These are phyloP conservation scores for Archegozetes longisetosus DNA, from an alignment of 1,140 invertebrate genomes.

Conservation along the genomic window DNA sequence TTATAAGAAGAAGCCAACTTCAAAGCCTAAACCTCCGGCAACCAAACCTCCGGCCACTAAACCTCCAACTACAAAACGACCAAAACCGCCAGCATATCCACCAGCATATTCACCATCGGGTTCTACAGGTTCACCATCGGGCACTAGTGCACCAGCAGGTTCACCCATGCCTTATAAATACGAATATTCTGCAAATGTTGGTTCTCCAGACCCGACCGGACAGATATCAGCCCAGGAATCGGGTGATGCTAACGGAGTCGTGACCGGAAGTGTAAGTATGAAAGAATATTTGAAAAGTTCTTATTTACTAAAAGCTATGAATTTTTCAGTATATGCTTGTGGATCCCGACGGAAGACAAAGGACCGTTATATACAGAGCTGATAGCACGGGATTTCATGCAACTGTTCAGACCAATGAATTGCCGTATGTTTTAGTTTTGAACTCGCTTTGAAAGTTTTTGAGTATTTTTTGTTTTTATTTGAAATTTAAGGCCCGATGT, in stretches of 20 bases:
- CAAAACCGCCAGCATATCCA: not conserved
- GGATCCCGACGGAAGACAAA: constrained; percentile 7
- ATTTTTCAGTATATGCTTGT: constrained; percentile 8
- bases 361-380: constrained; percentile 18
- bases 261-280: not conserved
- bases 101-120: not conserved
- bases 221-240: not conserved
- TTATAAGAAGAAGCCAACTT: too few relatives aligned
- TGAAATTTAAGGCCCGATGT: not conserved
- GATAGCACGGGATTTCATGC: constrained; percentile 17
- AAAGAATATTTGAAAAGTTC: too few relatives aligned
- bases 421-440: not conserved
- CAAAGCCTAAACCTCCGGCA: not conserved
- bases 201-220: not conserved
- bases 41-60: not conserved
- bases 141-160: not conserved
- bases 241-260: constrained; percentile 9
- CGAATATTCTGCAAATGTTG: not conserved
- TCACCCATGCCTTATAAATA: not conserved
- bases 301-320: too few relatives aligned
- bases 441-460: constrained; percentile 5
- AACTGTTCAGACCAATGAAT: constrained; percentile 15
- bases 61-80: not conserved
- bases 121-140: not conserved
- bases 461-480: not conserved